Evolutionary conservation across 2,888 invertebrate species (phyloP), one percentile per base, ranked within the genome.

Genomic region (Cremastinae sp.): DNA sequence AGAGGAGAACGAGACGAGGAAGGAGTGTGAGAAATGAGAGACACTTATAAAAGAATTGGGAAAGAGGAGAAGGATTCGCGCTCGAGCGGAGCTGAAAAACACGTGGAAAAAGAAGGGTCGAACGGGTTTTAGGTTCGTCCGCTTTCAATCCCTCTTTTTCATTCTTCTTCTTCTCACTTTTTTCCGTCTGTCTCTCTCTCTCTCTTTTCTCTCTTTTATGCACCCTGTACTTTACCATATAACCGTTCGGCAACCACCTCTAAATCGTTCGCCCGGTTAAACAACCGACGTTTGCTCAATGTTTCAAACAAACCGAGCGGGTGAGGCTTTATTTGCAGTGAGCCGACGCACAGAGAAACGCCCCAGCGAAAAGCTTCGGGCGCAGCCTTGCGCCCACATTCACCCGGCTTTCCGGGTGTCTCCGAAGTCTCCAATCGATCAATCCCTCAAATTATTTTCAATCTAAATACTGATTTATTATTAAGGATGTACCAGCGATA

Each of bases 241-340:
- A 79, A 78, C 76, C 72, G 74, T 78, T 75, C 78, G 71, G 78
- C 78, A 79, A 75, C 75, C 80, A 78, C 79, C 81, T 72, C 75
- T 81, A 81, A 81, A 81, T 82, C 81, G 82, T 80, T 72, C 79
- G 74, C 79, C 80, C 82, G 83, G 80, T 84, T 85, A 83, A 84
- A 84, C 83, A 83, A 83, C 84, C 83, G 78, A 84, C 82, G 83
- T 85, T 85, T 85, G 82, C 83, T 85, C 82, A 82, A 85, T 84
- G 85, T 85, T 85, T 84, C 85, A 84, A 85, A 84, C 84, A 85
- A 85, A 85, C 85, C 81, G 79, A 79, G 82, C 82, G 82, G 79
- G 80, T 79, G 83, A 81, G 80, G 83, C 85, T 85, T 85, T 85
- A 85, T 84, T 85, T 85, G 83, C 85, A 84, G 81, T 84, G 81